Base-by-base conservation (phyloP, 2,797 vertebrate species). In the Xiphophorus birchmanni region DNA sequence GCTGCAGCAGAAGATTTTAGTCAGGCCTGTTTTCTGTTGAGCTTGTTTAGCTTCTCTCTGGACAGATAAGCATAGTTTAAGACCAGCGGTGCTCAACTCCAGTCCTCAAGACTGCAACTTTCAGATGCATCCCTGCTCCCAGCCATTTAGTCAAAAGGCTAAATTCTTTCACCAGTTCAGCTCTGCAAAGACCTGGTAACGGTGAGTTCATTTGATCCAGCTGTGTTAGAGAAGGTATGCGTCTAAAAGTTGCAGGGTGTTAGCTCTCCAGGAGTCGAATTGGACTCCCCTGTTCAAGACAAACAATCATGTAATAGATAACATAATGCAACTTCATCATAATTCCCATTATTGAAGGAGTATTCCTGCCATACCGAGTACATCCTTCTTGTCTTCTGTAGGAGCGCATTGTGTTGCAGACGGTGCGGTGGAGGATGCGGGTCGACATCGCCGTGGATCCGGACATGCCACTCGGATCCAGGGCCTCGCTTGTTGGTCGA, bases 401-500 rank as follows among this genome's bases (percentile, higher is more conserved):
- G 95, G 99, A 99, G 94, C 98, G 98, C 60, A 98, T 99, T 58
- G 95, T 99, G 91, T 90, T 99, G 91, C 99, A 99, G 95, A 99
- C 99, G 26, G 98, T 99, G 83, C 97, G 97, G 88, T 99, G 99
- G 99, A 96, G 98, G 86, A 99, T 99, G 98, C 95, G 97, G n/a
- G 98, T 99, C 90, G 98, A 99, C 95, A 99, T 99, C 40, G 96
- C 97, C 4, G 97, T 99, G 35, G 97, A 99, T 85, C 98, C 98
- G 29, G 96, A 96, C 79, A 98, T 97, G 95, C 97, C 98, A 3
- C 92, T 99, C 89, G 98, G 99, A 26, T 97, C 98, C 18, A 95
- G 98, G 83, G 97, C 99, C 40, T 96, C 96, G 18, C 90, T 99
- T 87, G 96, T 98, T 90, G 98, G 99, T 73, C 97, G 97, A 87